Base-by-base conservation (phyloP, 2,797 vertebrate genomes). In the Austrolebias charrua region DNA sequence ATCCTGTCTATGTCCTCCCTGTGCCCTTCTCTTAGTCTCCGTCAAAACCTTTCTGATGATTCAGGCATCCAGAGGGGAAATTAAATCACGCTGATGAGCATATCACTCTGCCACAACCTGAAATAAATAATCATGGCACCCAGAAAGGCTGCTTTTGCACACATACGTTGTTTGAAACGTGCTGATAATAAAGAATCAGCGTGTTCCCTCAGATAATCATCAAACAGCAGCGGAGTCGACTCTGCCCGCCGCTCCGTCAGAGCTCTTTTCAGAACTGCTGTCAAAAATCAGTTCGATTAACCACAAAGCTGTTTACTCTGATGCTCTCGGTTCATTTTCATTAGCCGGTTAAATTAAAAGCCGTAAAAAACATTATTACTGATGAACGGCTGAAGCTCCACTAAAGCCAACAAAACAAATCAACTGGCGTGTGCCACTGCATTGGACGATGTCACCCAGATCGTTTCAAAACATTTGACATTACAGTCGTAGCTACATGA, bases 1-100 rank as follows among this genome's bases (percentile, higher is more conserved):
- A 79, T 52, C 73, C 48, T 71, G 59, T 81, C 82, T 82, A n/a
- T n/a, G 63, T 80, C 61, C 48, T 63, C 65, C 64, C 74, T 63
- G 62, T 59, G 63, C 68, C 63, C 73, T 69, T 69, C n/a, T 47
- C 33, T 5, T 18, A 57, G 15, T 45, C 31, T 33, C 6, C 31
- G 5, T 9, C 31, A 42, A 60, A 51, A 28, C 57, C 13, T 65
- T 70, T 29, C 48, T 68, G 59, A 33, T 8, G 16, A 40, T 2
- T 12, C 38, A 3, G 11, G 38, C 38, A 40, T 40, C 38, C 12
- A 12, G 38, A 40, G 12, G 38, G 38, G 10, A 44, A 44, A 44
- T 44, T 44, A 44, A 44, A 44, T 44, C 43, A 44, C 16, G 0
- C 43, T 6, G 43, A 44, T 44, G 43, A n/a, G 16, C 43, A 15